Percentiles rank a stretch among this genome's conserved stretches.
phyloP scores from a whole-genome alignment of 2,113 vertebrate species.

The Colaptes auratus region DNA sequence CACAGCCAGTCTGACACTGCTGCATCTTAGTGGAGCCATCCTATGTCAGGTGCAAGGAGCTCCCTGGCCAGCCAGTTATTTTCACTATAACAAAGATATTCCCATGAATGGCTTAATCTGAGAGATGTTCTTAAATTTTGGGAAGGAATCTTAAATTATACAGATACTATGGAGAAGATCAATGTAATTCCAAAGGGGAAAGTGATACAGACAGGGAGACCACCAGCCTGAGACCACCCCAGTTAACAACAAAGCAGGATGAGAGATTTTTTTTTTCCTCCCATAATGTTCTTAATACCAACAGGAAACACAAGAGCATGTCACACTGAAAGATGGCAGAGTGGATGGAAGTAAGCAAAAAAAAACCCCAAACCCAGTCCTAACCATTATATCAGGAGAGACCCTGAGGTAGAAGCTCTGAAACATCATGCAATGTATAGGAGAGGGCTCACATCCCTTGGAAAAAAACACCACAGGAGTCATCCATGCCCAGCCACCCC shows the following conservation, averaged over 20 bases:
- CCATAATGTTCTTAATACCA: neutral
- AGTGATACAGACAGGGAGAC: neutral
- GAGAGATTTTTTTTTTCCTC: neutral
- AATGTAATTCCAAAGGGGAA: neutral
- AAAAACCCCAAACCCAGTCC: too few relatives aligned
- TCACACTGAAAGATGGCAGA: neutral
- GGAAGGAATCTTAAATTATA: neutral
- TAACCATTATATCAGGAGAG: neutral
- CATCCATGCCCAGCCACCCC: neutral
- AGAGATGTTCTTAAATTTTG: neutral
- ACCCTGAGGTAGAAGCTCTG: neutral
- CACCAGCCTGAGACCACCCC: neutral
- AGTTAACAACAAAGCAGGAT: neutral
- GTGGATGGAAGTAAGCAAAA: neutral
- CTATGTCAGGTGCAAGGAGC: neutral
- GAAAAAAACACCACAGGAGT: neutral
- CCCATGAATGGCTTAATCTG: neutral
- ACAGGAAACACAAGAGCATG: neutral
- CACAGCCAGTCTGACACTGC: neutral
- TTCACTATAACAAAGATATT: neutral
- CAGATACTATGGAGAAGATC: neutral
- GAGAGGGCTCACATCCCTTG: conserved; percentile 23
- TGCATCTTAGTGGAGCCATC: neutral
- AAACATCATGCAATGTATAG: neutral
- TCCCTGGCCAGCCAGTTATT: neutral